Conservation (phyloP, 2,113 vertebrate species). For the Nanorana parkeri region DNA sequence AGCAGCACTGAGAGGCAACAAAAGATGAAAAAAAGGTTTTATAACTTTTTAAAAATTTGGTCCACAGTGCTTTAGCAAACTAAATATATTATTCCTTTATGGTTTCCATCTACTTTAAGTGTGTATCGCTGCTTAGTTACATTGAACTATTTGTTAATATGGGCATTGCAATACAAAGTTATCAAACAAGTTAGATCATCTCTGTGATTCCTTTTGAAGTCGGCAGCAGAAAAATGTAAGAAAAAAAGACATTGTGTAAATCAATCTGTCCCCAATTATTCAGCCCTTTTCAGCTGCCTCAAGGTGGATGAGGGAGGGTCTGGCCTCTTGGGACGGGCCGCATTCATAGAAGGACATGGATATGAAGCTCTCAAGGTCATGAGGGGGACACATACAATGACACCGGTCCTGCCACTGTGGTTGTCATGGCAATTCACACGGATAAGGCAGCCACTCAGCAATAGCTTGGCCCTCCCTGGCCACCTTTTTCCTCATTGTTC, state of each 20-base stretch:
- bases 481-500: conserved; percentile 22
- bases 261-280: conserved; percentile 68
- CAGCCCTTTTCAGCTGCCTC: conserved; percentile 55
- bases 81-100: not conserved
- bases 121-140: not conserved
- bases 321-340: conserved; percentile 33
- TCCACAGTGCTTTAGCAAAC: too few species aligned
- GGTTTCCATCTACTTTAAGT: not conserved
- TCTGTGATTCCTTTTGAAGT: conserved; percentile 59
- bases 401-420: conserved; percentile 39
- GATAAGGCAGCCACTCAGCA: conserved; percentile 61
- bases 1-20: not conserved
- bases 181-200: conserved; percentile 38
- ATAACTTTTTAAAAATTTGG: too few species aligned
- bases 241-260: conserved; percentile 64
- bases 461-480: conserved; percentile 47
- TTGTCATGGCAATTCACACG: conserved; percentile 57
- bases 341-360: conserved; percentile 59
- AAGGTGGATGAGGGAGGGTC: conserved; percentile 54
- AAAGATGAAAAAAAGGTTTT: too few species aligned
- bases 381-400: conserved; percentile 63
- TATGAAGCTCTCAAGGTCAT: conserved; percentile 60
- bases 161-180: not conserved
- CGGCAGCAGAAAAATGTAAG: conserved; percentile 55
- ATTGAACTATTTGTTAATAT: not conserved